Base-by-base conservation (phyloP, 2,797 vertebrate species). In the Cossypha dichroa region DNA sequence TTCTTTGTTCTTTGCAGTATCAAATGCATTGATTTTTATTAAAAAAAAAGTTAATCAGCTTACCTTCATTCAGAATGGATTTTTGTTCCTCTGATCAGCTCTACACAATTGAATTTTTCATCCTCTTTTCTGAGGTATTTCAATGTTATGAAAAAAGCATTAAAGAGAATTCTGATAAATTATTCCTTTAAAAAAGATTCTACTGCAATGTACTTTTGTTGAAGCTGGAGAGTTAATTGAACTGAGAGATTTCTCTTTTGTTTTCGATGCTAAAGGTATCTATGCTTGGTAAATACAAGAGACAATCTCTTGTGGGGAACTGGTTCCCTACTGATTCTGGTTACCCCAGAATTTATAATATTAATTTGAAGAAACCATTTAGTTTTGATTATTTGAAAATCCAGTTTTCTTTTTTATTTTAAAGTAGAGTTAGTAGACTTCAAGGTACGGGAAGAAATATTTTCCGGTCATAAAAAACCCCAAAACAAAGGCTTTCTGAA, bases 61-160 rank as follows among this genome's bases (percentile, higher is more conserved):
- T 97, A 95, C 81, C 72, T 96, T 95, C 88, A 88, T 92, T 90
- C 84, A 79, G 87, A 97, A 81, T 96, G 74, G 88, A 93, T 96
- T 96, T 96, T 84, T 95, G 56, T 96, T 89, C 78, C 62, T 95
- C 92, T 94, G 90, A 96, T 97, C 95, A 95, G 59, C 84, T 90
- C 93, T 94, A 69, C 92, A 80, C 93, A 97, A 95, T 91, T 95
- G 85, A 93, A 93, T 96, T 94, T 96, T 96, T 93, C 88, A 93
- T 96, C 92, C 78, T 93, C 85, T 95, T 94, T 95, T 95, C 83
- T 13, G 29, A 96, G 68, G 46, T 88, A 94, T 94, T 93, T 96
- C 81, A 93, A 9, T 90, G 48, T 91, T 95, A 93, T 56, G 68
- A 92, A 95, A 96, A 93, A 94, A 79, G 56, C 66, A 93, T 94